phyloP scores from a whole-genome alignment of 2,797 vertebrate genomes.

The Peromyscus melanophrys region DNA sequence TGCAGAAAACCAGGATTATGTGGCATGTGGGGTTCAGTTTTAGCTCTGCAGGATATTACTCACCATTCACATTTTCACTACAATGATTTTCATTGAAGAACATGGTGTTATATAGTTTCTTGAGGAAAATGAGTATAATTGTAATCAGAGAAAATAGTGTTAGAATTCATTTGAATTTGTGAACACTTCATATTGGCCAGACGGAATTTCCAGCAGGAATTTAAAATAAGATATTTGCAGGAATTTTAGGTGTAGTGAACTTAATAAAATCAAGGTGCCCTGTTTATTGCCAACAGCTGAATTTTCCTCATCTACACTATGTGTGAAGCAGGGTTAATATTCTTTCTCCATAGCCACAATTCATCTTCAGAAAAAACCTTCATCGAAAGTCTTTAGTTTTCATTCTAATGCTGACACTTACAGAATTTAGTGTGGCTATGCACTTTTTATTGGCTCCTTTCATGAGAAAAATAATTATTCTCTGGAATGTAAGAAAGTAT shows the following conservation, averaged over 20 bases:
- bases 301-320: constrained; percentile 50
- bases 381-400: constrained; percentile 56
- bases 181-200: constrained; percentile 69
- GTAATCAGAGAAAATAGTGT: constrained; percentile 64
- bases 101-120: constrained; percentile 57
- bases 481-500: constrained; percentile 54
- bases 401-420: constrained; percentile 9
- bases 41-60: constrained; percentile 61
- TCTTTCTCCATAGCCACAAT: constrained; percentile 59
- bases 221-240: constrained; percentile 72
- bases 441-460: constrained; percentile 61
- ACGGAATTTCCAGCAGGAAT: constrained; percentile 35
- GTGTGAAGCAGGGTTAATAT: constrained; percentile 1
- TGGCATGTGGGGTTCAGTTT: constrained; percentile 44
- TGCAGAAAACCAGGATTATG: constrained; percentile 48
- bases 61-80: constrained; percentile 53
- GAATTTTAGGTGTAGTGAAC: constrained; percentile 57
- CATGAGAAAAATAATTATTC: constrained; percentile 57
- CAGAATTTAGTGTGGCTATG: constrained; percentile 4
- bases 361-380: constrained; percentile 38
- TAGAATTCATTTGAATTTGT: constrained; percentile 67
- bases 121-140: constrained; percentile 65
- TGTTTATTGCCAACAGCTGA: constrained; percentile 42
- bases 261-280: constrained; percentile 66
- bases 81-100: constrained; percentile 61